These are phyloP conservation scores for Lagopus leucura DNA, from an alignment of 2,113 vertebrate species.

Conservation along the genomic window DNA sequence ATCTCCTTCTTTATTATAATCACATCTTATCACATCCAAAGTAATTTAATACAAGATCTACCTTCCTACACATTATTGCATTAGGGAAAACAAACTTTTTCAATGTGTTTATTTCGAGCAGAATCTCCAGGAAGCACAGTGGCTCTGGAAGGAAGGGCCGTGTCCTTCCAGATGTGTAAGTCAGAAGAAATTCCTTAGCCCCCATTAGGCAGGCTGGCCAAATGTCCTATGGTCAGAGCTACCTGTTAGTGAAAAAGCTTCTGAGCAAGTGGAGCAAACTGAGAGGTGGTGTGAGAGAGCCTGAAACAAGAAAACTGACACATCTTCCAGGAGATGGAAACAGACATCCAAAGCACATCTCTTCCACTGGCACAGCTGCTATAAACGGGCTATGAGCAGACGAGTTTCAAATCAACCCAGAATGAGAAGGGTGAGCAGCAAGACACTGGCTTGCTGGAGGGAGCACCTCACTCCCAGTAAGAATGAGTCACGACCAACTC, in stretches of 20 bases:
- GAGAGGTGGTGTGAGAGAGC: background rate
- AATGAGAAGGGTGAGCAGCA: background rate
- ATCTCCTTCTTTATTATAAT: slow-evolving; percentile 51
- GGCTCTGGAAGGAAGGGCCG: background rate
- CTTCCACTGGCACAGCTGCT: background rate
- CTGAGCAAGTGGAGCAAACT: background rate
- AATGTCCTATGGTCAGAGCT: background rate
- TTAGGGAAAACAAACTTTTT: slow-evolving; percentile 35
- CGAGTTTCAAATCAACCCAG: background rate
- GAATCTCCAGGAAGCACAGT: slow-evolving; percentile 36
- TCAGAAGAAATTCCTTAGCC: background rate
- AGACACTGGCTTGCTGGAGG: background rate
- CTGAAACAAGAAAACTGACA: background rate
- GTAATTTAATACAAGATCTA: slow-evolving; percentile 55
- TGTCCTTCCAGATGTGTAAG: background rate
- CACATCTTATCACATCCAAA: slow-evolving; percentile 36
- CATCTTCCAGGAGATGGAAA: background rate
- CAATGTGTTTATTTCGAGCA: slow-evolving; percentile 34
- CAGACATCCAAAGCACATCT: background rate
- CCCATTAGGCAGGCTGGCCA: background rate
- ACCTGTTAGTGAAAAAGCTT: background rate
- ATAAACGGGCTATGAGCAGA: background rate
- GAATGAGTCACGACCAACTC: fast-evolving
- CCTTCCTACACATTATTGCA: slow-evolving; percentile 59
- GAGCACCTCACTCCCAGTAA: background rate